phyloP scores from a whole-genome alignment of 2,113 vertebrate species.

The Lasiurus cinereus region DNA sequence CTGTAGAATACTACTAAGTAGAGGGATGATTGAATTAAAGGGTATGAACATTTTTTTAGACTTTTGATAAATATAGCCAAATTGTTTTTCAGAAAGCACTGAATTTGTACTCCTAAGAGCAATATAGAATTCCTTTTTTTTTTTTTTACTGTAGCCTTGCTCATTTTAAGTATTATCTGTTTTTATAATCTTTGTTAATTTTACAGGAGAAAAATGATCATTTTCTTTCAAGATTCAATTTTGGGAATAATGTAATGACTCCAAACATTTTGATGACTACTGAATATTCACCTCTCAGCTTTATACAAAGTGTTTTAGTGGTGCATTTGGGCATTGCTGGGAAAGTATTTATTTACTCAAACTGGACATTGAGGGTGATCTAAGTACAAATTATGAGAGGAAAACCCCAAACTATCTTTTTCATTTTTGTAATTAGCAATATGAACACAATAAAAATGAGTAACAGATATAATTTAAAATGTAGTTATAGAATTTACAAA shows the following conservation, averaged over 20 bases:
- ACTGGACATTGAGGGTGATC: neutral
- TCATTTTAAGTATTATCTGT: neutral
- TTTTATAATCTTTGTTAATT: slow-evolving; percentile 48
- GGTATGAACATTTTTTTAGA: neutral
- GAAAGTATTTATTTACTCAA: neutral
- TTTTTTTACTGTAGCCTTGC: neutral
- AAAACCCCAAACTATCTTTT: neutral
- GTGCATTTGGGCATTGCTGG: neutral
- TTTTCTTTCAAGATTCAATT: neutral
- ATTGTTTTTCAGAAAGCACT: neutral
- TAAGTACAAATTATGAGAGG: neutral
- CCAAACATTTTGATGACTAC: neutral
- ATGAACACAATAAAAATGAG: neutral
- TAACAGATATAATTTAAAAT: neutral
- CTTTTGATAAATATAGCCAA: neutral
- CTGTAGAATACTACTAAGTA: neutral
- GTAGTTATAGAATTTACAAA: neutral
- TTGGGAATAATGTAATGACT: neutral
- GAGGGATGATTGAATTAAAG: neutral
- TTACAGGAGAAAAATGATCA: neutral
- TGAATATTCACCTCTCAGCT: neutral
- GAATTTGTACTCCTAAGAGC: neutral
- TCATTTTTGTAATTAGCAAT: neutral
- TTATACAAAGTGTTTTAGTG: neutral
- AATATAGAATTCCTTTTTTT: neutral